A percentile compares a stretch with the other conserved stretches of the same genome.
phyloP scores from a whole-genome alignment of 92 coral and sea anemone genomes.

The Zoanthus solanderi region DNA sequence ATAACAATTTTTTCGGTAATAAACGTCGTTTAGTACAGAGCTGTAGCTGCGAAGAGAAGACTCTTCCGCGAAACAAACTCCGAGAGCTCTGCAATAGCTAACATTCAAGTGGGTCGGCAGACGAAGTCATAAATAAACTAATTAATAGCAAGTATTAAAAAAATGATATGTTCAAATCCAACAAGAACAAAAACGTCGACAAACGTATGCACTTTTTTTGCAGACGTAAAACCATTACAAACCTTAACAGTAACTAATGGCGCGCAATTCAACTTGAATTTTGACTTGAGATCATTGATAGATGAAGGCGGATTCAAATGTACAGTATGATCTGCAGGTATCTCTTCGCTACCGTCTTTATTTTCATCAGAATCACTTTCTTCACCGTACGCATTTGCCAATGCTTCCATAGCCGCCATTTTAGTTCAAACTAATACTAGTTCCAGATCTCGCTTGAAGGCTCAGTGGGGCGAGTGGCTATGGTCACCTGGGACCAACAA shows the following conservation, averaged over 20 bases:
- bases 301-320: constrained; percentile 77
- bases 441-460: neutral
- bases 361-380: constrained; percentile 85
- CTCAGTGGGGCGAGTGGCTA: too few species aligned
- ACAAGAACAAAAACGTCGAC: neutral
- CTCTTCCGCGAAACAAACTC: too few species aligned
- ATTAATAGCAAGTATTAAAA: too few species aligned
- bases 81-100: too few species aligned
- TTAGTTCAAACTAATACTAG: constrained; percentile 51
- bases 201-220: neutral
- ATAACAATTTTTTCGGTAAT: too few species aligned
- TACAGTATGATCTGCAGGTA: constrained; percentile 81
- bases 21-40: too few species aligned
- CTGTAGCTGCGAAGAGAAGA: too few species aligned
- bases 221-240: neutral
- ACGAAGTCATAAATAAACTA: too few species aligned
- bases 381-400: constrained; percentile 74
- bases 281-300: constrained; percentile 81
- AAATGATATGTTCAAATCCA: neutral
- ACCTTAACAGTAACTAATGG: constrained; percentile 93
- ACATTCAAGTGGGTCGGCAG: too few species aligned
- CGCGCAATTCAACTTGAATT: constrained; percentile 84
- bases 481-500: too few species aligned
- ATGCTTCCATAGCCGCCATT: constrained; percentile 92
- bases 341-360: constrained; percentile 66